phyloP scores from a whole-genome alignment of 1,140 invertebrate genomes.

The Brachionus angularis region DNA sequence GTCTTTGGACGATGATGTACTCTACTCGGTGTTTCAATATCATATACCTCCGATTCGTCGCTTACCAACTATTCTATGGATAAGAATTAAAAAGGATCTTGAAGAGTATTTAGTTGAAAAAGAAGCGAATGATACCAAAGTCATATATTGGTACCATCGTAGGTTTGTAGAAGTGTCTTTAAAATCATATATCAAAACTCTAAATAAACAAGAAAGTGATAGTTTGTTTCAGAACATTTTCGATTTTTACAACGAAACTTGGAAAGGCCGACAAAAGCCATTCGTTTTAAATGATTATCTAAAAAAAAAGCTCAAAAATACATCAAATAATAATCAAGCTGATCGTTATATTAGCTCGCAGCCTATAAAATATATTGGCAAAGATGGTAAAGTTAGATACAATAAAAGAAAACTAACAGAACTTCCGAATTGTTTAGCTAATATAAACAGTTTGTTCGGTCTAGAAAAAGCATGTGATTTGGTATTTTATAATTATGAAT shows the following conservation, averaged over 20 bases:
- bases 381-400: slow-evolving; percentile 6
- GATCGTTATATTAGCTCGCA: slow-evolving; percentile 1
- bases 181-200: not conserved
- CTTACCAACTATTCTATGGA: slow-evolving; percentile 63
- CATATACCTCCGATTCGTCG: slow-evolving; percentile 46
- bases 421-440: slow-evolving; percentile 20
- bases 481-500: slow-evolving; percentile 34
- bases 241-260: slow-evolving; percentile 43
- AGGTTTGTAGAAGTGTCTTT: slow-evolving; percentile 40
- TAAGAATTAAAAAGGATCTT: slow-evolving; percentile 65
- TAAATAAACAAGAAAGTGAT: slow-evolving; percentile 16
- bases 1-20: slow-evolving; percentile 52
- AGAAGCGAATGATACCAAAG: slow-evolving; percentile 58
- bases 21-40: slow-evolving; percentile 49
- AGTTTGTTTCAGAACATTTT: slow-evolving; percentile 20
- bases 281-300: slow-evolving; percentile 21
- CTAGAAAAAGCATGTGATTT: slow-evolving; percentile 22
- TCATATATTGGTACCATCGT: slow-evolving; percentile 44
- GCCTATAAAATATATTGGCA: not conserved
- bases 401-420: slow-evolving; percentile 43
- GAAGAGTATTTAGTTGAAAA: slow-evolving; percentile 66
- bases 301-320: not conserved
- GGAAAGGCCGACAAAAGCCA: slow-evolving; percentile 36
- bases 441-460: not conserved
- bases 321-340: not conserved